Evolutionary conservation across 2,888 invertebrate genomes (phyloP).

Genomic region (Mechanitis mazaeus): DNA sequence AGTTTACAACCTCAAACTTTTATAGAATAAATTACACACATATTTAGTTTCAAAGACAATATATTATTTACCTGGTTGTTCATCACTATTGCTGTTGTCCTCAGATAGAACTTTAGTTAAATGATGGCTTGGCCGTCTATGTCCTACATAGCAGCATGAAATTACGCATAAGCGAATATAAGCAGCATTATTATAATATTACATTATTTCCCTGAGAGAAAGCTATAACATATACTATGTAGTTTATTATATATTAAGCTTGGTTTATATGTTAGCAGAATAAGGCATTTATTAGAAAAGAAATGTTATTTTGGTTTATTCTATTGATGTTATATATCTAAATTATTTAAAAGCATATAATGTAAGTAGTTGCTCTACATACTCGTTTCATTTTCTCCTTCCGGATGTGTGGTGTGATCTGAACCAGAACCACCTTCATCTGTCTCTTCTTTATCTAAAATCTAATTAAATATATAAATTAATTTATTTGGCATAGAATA

Average conservation of each 20-base stretch:
- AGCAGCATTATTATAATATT: slow-evolving; percentile 10
- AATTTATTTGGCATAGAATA: too few relatives aligned
- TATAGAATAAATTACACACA: too few relatives aligned
- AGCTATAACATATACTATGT: not conserved
- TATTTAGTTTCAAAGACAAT: too few relatives aligned
- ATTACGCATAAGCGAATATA: slow-evolving; percentile 31
- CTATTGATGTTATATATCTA: not conserved
- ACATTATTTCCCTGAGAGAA: slow-evolving; percentile 1
- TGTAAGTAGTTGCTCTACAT: slow-evolving; percentile 29
- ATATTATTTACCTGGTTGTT: slow-evolving; percentile 51
- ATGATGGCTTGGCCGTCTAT: slow-evolving; percentile 70
- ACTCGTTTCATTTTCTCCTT: slow-evolving; percentile 68
- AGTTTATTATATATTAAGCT: slow-evolving; percentile 1
- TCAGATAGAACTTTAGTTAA: slow-evolving; percentile 79
- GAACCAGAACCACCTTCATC: slow-evolving; percentile 67
- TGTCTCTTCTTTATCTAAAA: slow-evolving; percentile 72
- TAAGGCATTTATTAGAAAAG: not conserved
- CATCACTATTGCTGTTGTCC: slow-evolving; percentile 81
- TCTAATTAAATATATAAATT: slow-evolving; percentile 39
- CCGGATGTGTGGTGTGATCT: slow-evolving; percentile 64
- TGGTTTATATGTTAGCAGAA: not conserved
- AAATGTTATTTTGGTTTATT: too few relatives aligned
- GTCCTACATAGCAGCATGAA: slow-evolving; percentile 65
- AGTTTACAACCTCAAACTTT: too few relatives aligned
- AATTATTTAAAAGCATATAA: not conserved